Percentiles rank a stretch among this genome's conserved stretches.
phyloP scores from a whole-genome alignment of 2,113 vertebrate species.

The Dicentrarchus labrax region DNA sequence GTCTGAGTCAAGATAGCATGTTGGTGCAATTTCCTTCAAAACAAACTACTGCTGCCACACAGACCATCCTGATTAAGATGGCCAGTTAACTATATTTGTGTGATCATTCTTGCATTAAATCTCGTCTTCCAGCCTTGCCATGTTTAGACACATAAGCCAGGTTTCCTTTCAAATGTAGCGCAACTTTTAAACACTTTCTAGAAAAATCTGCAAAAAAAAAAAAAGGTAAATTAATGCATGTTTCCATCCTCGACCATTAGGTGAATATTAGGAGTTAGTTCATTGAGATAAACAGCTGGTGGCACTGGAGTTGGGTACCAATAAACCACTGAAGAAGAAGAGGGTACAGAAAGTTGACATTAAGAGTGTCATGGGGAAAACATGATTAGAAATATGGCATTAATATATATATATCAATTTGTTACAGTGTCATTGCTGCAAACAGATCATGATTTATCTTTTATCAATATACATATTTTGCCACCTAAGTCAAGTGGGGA shows the following conservation, averaged over 20 bases:
- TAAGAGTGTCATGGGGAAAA: neutral
- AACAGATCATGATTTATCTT: neutral
- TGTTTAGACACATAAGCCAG: neutral
- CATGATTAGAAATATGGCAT: neutral
- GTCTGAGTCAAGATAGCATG: neutral
- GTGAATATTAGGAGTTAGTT: too few species aligned
- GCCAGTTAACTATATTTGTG: neutral
- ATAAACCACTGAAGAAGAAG: too few species aligned
- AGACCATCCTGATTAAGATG: neutral
- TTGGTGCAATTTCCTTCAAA: constrained; percentile 4
- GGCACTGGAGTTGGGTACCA: too few species aligned
- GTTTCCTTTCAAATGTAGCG: neutral
- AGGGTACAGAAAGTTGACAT: too few species aligned
- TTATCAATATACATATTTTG: neutral
- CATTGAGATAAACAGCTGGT: too few species aligned
- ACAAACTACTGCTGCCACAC: neutral
- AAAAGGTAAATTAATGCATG: neutral
- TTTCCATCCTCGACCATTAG: too few species aligned
- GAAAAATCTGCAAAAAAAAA: neutral
- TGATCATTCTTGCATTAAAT: neutral
- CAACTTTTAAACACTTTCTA: neutral
- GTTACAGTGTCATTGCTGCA: neutral
- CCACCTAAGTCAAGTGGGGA: neutral
- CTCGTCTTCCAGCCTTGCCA: neutral
- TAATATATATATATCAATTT: too few species aligned